Conservation (phyloP, 2,113 vertebrate species). For the Cavia aperea region DNA sequence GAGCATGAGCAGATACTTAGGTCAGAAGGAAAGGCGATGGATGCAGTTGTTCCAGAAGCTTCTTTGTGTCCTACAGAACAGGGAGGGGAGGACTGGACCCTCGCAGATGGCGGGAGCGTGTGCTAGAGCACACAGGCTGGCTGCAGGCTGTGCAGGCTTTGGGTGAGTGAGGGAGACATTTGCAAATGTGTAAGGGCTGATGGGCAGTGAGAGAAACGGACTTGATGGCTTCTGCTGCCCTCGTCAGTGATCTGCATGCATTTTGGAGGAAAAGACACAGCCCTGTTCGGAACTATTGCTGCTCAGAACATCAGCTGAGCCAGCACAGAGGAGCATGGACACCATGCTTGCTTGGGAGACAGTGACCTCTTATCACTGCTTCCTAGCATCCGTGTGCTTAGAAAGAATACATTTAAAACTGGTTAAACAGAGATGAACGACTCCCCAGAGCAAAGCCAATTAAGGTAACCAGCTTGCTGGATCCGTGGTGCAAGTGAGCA, state of each 20-base stretch:
- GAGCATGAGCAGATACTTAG: background rate
- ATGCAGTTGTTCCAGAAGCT: background rate
- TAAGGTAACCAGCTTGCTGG: background rate
- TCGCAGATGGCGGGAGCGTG: background rate
- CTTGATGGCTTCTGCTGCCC: background rate
- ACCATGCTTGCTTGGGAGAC: background rate
- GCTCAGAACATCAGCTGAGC: background rate
- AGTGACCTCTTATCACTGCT: background rate
- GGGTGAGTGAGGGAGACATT: background rate
- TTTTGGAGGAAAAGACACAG: background rate
- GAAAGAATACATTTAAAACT: background rate
- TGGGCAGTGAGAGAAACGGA: background rate
- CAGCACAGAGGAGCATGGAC: accelerated
- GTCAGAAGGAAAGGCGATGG: background rate
- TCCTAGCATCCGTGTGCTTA: background rate
- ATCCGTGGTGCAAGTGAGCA: background rate
- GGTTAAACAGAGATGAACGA: background rate
- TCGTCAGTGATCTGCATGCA: background rate
- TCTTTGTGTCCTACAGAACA: background rate
- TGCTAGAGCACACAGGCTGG: background rate
- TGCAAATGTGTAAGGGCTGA: background rate
- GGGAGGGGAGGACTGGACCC: background rate
- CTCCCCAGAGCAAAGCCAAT: background rate
- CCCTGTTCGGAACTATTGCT: background rate
- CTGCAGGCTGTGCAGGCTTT: background rate